Evolutionary conservation across 2,888 invertebrate genomes (phyloP), one percentile per base, ranked within the genome.

Genomic region (Drosophila meridiana): DNA sequence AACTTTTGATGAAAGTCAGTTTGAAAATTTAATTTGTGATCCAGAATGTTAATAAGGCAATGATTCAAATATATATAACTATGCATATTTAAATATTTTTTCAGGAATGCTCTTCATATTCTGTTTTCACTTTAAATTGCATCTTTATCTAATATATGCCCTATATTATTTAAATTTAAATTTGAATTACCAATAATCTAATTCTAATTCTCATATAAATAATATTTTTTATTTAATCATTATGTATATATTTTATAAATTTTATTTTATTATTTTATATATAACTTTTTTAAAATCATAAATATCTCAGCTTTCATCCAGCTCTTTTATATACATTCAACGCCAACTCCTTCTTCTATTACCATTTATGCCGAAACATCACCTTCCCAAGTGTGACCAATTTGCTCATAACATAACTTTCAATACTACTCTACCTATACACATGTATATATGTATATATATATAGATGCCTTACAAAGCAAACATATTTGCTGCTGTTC

Each of bases 401-500:
- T 6, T n/a, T 4, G 20, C 1, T 45, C 26, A 26, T 45, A 26
- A 11, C 20, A 20, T 26, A 47, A 28, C 3, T 20, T 20, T 3
- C 13, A 11, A 36, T 28, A 38, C 14, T 14, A 34, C n/a, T 30
- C n/a, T 6, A 56, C 3, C n/a, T 14, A 26, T 8, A 40, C n/a
- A 9, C 8, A 38, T 11, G 2, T 43, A 43, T 20, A 20, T 26
- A 45, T 4, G 20, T 34, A 11, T 8, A 52, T 36, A 13, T 26
- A 26, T 26, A 8, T 32, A 0, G n/a, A n/a, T 11, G 40, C 30
- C 6, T 11, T 30, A 32, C 42, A 56, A 30, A 11, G 6, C 30
- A 2, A 40, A 55, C 38, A 55, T 55, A 56, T 56, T 56, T 56
- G 56, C 14, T 42, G 56, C 56, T 56, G 56, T 56, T 78, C 60